phyloP scores from a whole-genome alignment of 2,888 invertebrate genomes.

The Nipponacmea schrenckii region DNA sequence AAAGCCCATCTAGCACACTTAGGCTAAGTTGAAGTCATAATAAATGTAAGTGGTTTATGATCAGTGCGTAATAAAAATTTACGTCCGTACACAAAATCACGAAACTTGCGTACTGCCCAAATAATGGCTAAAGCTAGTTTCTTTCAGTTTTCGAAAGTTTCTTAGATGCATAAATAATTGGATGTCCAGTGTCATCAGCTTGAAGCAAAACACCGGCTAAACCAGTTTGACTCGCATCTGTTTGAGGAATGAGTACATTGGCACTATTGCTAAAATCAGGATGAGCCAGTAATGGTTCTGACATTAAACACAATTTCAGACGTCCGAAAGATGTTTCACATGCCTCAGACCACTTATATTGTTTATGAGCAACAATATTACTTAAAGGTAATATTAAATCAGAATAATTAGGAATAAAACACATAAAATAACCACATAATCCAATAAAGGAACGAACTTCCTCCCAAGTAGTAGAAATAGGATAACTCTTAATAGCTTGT shows the following conservation, averaged over 20 bases:
- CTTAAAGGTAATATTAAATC: too few species aligned
- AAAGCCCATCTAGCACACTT: background rate
- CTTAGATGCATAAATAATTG: background rate
- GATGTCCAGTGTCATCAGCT: background rate
- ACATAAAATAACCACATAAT: constrained; percentile 2
- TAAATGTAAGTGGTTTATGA: too few species aligned
- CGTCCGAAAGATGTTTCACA: background rate
- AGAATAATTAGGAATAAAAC: background rate
- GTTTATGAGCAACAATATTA: background rate
- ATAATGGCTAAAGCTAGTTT: background rate
- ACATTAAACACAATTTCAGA: background rate
- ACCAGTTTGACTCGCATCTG: background rate
- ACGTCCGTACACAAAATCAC: too few species aligned
- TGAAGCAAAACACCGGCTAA: background rate
- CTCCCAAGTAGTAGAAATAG: too few species aligned
- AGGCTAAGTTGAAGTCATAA: too few species aligned
- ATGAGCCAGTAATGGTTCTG: background rate
- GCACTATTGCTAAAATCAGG: background rate
- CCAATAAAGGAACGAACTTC: background rate
- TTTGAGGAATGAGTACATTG: background rate
- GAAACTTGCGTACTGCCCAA: too few species aligned
- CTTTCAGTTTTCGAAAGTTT: constrained; percentile 3
- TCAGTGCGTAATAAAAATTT: too few species aligned
- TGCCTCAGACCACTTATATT: background rate
- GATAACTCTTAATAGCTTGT: too few species aligned